Evolutionary conservation across 2,797 vertebrate species (phyloP).

Genomic region (Enteromius trimaculatus): DNA sequence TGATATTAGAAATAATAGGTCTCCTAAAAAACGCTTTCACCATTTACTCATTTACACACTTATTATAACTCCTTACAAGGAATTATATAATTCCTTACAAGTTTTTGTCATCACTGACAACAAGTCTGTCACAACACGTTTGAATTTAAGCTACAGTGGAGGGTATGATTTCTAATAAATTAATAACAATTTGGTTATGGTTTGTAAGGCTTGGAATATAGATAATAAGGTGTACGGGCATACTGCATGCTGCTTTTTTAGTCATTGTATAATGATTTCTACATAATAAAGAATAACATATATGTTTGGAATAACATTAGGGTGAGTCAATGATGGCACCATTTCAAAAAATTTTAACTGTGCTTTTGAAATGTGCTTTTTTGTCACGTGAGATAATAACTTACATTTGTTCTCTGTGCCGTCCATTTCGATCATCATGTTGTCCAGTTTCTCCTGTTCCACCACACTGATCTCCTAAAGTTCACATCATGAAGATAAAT

Average conservation of each 20-base stretch:
- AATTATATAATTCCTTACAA: background rate
- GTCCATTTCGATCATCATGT: constrained; percentile 94
- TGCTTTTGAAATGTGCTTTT: background rate
- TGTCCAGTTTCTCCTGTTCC: constrained; percentile 94
- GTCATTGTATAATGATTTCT: background rate
- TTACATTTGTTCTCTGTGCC: constrained; percentile 97
- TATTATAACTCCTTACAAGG: too few species aligned
- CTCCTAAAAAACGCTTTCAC: background rate
- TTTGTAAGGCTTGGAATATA: background rate
- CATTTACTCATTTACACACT: background rate
- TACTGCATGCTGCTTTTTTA: background rate
- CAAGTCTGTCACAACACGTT: background rate
- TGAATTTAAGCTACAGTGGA: background rate
- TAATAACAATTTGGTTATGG: background rate
- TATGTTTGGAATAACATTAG: background rate
- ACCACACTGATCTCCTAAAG: constrained; percentile 62
- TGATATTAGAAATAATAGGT: background rate
- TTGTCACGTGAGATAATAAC: constrained; percentile 53
- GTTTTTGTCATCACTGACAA: background rate
- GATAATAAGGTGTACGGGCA: background rate
- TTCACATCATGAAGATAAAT: constrained; percentile 43
- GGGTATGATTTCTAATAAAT: background rate
- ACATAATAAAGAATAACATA: background rate
- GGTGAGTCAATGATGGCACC: background rate
- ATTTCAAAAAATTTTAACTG: background rate